Conservation (phyloP, 2,888 invertebrate species). For the Eurois occulta region DNA sequence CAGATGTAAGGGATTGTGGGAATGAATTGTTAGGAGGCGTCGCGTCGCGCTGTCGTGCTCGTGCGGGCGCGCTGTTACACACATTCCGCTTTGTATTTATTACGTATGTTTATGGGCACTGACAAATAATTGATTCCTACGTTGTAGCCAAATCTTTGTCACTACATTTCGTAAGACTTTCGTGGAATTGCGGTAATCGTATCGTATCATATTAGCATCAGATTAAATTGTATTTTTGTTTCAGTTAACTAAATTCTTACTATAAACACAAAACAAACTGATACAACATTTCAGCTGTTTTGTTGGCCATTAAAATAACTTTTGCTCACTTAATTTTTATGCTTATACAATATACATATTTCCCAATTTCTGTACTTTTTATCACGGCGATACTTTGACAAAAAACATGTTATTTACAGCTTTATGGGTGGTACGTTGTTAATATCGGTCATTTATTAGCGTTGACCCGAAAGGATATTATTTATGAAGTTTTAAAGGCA, state of each 20-base stretch:
- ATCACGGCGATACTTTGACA: conserved; percentile 52
- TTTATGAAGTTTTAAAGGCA: conserved; percentile 79
- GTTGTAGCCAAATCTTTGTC: conserved; percentile 20
- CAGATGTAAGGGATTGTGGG: conserved; percentile 87
- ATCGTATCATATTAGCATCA: not conserved
- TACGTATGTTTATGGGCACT: conserved; percentile 24
- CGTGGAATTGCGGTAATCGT: not conserved
- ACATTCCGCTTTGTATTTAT: conserved; percentile 51
- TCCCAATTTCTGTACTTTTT: conserved; percentile 41
- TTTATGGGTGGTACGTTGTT: conserved; percentile 55
- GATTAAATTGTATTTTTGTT: not conserved
- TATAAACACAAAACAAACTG: conserved; percentile 13
- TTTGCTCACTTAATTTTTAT: conserved; percentile 16
- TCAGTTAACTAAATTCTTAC: not conserved
- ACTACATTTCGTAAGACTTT: not conserved
- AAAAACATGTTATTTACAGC: conserved; percentile 57
- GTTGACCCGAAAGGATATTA: conserved; percentile 69
- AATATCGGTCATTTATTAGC: conserved; percentile 70
- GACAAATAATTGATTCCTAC: conserved; percentile 44
- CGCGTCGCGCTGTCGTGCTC: conserved; percentile 56
- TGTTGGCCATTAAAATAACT: conserved; percentile 27
- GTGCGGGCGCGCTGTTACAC: conserved; percentile 51
- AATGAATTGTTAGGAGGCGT: conserved; percentile 79
- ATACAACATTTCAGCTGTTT: not conserved
- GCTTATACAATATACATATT: conserved; percentile 26